phyloP scores from a whole-genome alignment of 2,888 invertebrate genomes.

The Corbicula japonica region DNA sequence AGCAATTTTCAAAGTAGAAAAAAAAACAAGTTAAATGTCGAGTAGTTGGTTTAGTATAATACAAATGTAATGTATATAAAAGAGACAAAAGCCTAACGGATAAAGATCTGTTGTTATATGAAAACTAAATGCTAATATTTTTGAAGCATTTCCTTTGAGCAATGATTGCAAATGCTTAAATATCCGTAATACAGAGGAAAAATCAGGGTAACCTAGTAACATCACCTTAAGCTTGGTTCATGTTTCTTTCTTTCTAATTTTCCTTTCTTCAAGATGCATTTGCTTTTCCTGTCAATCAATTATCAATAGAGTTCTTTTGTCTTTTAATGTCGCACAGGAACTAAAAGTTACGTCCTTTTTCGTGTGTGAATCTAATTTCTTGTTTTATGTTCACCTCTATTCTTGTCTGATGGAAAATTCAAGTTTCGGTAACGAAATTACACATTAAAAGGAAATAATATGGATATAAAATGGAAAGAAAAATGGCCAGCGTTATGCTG shows the following conservation, averaged over 20 bases:
- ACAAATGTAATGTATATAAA: too few species aligned
- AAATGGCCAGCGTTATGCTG: constrained; percentile 40
- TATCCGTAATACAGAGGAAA: too few species aligned
- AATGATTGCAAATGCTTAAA: too few species aligned
- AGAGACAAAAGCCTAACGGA: too few species aligned
- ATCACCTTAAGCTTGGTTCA: background rate
- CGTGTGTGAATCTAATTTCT: constrained; percentile 40
- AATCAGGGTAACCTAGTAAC: too few species aligned
- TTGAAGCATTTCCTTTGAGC: too few species aligned
- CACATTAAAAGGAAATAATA: constrained; percentile 60
- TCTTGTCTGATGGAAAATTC: constrained; percentile 58
- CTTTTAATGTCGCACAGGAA: constrained; percentile 15
- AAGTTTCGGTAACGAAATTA: constrained; percentile 56
- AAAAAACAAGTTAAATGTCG: too few species aligned
- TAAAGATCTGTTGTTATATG: too few species aligned
- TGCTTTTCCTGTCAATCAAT: constrained; percentile 21
- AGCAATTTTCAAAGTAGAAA: too few species aligned
- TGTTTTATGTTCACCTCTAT: constrained; percentile 43
- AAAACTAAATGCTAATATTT: too few species aligned
- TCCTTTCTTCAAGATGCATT: too few species aligned
- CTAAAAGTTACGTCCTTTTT: constrained; percentile 12
- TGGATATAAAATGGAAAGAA: constrained; percentile 61
- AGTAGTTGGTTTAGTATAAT: too few species aligned
- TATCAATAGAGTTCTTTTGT: constrained; percentile 11
- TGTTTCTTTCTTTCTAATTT: background rate